Base-by-base conservation (phyloP, 2,113 vertebrate species). In the Serinus canaria region DNA sequence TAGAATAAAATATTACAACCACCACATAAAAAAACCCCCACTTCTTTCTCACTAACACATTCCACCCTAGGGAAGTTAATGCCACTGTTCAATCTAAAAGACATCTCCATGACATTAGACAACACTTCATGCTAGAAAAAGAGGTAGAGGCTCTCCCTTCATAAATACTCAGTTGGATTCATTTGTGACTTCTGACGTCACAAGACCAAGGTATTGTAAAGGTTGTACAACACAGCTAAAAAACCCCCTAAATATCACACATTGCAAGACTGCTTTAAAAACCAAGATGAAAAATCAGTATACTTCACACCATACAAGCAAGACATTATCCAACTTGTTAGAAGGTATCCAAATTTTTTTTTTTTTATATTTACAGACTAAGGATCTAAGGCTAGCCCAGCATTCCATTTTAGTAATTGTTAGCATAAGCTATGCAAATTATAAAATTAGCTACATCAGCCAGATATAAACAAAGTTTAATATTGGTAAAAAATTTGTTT, bases 21-120 rank as follows among this genome's bases (percentile, higher is more conserved):
- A 55, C 6, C 27, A 7, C 41, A 58, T 11, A 62, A 80, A 81
- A 73, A 39, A 3, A 0, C 0, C 8, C 13, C 0, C 13, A 50
- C 17, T 55, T 69, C 31, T 13, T 18, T 77, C 30, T 64, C 67
- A 49, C 10, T 31, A 76, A 70, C 2, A 55, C 4, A 11, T 64
- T 28, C 13, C 20, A 79, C 10, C 10, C 20, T 64, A 79, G 56
- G 60, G 49, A 91, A 86, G 6, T 37, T 46, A 47, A 80, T 31
- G 27, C 4, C 80, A 53, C 12, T 12, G 27, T 21, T 52, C 59
- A 50, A 33, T 66, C 21, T 16, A 47, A 19, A 59, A 75, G 39
- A 33, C 15, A 67, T 15, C 4, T 44, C 55, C 16, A 27, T 30
- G n/a, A 39, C 23, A 22, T 60, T 7, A 58, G 28, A 74, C 78